Percentiles rank a stretch among this genome's conserved stretches.
Conservation (phyloP, 1,140 invertebrate genomes). For the Prorops nasuta region DNA sequence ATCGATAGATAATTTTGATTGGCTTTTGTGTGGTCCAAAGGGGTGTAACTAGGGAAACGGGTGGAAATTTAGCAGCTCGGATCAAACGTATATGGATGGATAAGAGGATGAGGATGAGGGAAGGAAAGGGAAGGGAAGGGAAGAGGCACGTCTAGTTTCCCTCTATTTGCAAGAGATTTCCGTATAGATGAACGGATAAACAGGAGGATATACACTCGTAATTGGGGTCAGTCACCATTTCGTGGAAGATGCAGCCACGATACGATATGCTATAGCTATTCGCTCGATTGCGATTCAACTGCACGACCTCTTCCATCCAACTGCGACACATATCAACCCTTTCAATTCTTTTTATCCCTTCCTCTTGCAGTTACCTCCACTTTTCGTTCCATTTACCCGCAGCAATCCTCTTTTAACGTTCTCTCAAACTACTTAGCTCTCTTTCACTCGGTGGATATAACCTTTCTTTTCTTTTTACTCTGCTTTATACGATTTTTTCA, state of each 20-base stretch:
- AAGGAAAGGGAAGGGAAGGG: neutral
- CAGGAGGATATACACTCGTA: neutral
- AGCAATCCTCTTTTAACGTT: neutral
- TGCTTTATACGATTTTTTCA: too few species aligned
- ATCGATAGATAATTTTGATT: too few species aligned
- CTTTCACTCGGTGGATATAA: too few species aligned
- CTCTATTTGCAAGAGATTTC: neutral
- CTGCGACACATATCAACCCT: neutral
- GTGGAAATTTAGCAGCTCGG: too few species aligned
- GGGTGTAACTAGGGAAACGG: too few species aligned
- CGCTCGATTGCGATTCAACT: conserved; percentile 8
- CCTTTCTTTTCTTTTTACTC: too few species aligned
- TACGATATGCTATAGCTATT: neutral
- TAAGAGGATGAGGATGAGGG: neutral
- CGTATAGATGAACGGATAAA: neutral
- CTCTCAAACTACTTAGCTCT: neutral
- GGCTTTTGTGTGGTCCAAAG: too few species aligned
- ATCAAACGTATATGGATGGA: too few species aligned
- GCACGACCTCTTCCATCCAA: neutral
- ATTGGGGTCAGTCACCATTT: neutral
- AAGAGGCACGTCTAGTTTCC: neutral
- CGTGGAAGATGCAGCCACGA: too few species aligned
- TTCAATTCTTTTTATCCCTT: neutral
- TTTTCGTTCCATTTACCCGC: neutral
- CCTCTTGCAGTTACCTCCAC: too few species aligned